Conservation (phyloP, 37 sponge, comb jelly and placozoan genomes). For the Bolinopsis microptera region DNA sequence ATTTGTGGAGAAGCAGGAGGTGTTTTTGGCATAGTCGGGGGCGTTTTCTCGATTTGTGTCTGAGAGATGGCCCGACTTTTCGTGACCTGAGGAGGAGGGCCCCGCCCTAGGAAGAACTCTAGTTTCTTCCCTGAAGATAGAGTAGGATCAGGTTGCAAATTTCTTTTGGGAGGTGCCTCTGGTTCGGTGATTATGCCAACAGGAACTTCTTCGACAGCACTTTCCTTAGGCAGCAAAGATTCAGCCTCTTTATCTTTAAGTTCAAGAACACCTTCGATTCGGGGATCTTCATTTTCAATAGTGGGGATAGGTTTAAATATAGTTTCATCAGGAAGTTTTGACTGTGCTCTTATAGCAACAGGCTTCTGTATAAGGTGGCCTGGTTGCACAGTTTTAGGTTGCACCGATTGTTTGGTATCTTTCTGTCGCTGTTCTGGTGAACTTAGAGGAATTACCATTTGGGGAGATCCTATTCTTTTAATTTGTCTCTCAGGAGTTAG, state of each 20-base stretch:
- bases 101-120: slow-evolving; percentile 61
- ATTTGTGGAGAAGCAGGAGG: background rate
- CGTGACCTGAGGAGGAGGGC: slow-evolving; percentile 9
- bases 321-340: background rate
- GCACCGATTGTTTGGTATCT: background rate
- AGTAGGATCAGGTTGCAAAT: background rate
- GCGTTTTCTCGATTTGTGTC: background rate
- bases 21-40: background rate
- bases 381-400: background rate
- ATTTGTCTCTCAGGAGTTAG: background rate
- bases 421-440: background rate
- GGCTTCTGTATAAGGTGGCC: background rate
- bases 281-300: too few relatives aligned
- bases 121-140: background rate
- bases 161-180: background rate
- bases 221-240: background rate
- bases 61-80: background rate
- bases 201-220: background rate
- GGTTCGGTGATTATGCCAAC: background rate
- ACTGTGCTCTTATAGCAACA: background rate
- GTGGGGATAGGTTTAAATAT: background rate
- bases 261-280: too few relatives aligned
- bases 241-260: background rate
- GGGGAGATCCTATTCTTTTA: background rate
- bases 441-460: background rate